Evolutionary conservation across 1,140 invertebrate species (phyloP), one percentile per base, ranked within the genome.

Genomic region (Eupeodes corollae): DNA sequence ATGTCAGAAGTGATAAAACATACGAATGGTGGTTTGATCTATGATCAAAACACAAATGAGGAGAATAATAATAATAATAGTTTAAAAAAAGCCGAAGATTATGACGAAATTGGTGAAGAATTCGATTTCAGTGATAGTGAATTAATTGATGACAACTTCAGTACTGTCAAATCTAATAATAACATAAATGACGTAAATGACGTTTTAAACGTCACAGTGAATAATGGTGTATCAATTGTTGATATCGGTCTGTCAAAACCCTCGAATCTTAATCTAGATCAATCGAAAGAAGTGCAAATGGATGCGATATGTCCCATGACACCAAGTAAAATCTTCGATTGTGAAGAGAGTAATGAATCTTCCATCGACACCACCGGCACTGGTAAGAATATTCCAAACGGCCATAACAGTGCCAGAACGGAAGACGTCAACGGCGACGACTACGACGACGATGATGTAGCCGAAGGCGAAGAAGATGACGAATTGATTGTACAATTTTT

Each of bases 401-500:
- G 14, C 3, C 12, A 35, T 35, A 3, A 10, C 14, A 35, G 14
- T 26, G 26, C 3, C 26, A 13, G 10, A 31, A 5, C 30, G 11
- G 26, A 42, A 21, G 41, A 21, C 21, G 5, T 11, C 19, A 35
- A 42, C 47, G 15, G 18, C 35, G 19, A 43, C 15, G 19, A 45
- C 15, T 30, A 45, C 26, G 41, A 10, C 43, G 31, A 30, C 11
- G 16, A 39, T 40, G 21, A 48, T 43, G 52, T 48, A 32, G 44
- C 53, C 38, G 45, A 42, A 43, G n/a, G 19, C 11, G 21, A 39
- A 44, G 43, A 50, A 49, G 50, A 46, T 42, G 51, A 47, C 14
- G 52, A 54, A 30, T 50, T 56, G 18, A 56, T 68, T 19, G 57
- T 67, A 13, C 55, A 58, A 40, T 63, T 68, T 44, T 50, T 67